Evolutionary conservation across 2,113 vertebrate species (phyloP).

Genomic region (Podarcis muralis): DNA sequence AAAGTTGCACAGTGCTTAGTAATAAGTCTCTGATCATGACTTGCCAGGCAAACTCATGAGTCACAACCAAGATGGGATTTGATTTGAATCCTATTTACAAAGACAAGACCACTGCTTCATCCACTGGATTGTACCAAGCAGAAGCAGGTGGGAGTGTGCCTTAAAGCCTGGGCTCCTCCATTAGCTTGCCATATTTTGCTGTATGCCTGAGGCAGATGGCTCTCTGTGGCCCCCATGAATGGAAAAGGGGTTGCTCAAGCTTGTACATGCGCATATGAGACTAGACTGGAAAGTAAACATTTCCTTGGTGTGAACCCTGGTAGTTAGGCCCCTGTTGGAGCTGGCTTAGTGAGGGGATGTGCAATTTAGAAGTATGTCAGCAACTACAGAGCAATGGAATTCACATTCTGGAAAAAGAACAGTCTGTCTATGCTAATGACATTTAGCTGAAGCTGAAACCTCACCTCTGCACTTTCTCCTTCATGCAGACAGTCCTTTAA

Average conservation of each 20-base stretch:
- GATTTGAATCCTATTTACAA: neutral
- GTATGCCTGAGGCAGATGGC: neutral
- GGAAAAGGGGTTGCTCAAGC: neutral
- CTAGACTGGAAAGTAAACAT: neutral
- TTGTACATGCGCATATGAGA: neutral
- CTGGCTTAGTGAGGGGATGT: neutral
- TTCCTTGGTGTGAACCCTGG: neutral
- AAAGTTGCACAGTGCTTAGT: neutral
- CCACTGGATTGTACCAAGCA: neutral
- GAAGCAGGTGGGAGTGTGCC: neutral
- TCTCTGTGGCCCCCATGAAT: neutral
- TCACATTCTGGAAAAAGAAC: neutral
- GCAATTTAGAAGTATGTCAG: neutral
- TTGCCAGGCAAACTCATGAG: neutral
- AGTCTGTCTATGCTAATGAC: constrained; percentile 10
- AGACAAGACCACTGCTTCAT: neutral
- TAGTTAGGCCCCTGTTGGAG: neutral
- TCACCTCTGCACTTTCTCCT: constrained; percentile 18
- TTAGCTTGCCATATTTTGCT: neutral
- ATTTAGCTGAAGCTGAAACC: constrained; percentile 18
- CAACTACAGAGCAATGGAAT: neutral
- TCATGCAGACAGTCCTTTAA: constrained; percentile 36
- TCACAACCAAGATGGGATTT: neutral
- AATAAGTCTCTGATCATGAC: neutral
- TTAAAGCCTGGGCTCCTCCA: neutral